A percentile compares a stretch with the other conserved stretches of the same genome.
Conservation (phyloP, 2,888 invertebrate species). For the Deroplatys truncata region DNA sequence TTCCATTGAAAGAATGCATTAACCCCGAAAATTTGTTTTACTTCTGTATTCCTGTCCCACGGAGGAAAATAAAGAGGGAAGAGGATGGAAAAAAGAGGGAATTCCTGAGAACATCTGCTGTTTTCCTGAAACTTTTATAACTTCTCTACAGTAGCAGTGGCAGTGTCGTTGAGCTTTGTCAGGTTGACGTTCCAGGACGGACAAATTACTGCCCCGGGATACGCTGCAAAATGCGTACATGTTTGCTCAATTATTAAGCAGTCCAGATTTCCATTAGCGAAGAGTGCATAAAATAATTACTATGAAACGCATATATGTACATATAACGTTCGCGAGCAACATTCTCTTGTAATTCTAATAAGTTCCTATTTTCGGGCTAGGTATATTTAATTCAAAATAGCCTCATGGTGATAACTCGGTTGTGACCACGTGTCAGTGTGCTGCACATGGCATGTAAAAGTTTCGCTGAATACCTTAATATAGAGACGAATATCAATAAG, state of each 20-base stretch:
- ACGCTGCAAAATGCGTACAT: not conserved
- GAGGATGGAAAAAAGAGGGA: not conserved
- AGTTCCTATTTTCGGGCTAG: not conserved
- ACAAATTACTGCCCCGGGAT: not conserved
- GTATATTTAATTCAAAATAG: not conserved
- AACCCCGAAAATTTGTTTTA: not conserved
- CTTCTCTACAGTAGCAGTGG: not conserved
- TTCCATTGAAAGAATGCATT: not conserved
- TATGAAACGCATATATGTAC: not conserved
- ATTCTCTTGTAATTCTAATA: not conserved
- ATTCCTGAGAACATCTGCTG: not conserved
- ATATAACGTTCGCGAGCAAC: not conserved
- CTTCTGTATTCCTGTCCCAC: not conserved
- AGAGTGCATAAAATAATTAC: not conserved
- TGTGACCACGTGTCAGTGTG: too few species aligned
- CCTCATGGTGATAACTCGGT: not conserved
- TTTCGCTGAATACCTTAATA: too few species aligned
- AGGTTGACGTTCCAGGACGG: not conserved
- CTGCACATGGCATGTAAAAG: too few species aligned
- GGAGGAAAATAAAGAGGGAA: not conserved
- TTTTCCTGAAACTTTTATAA: not conserved
- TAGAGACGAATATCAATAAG: too few species aligned
- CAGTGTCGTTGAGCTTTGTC: not conserved
- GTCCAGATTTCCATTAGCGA: not conserved
- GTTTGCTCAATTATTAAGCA: not conserved